Conservation (phyloP, 2,888 invertebrate species). For the Brenthis daphne region DNA sequence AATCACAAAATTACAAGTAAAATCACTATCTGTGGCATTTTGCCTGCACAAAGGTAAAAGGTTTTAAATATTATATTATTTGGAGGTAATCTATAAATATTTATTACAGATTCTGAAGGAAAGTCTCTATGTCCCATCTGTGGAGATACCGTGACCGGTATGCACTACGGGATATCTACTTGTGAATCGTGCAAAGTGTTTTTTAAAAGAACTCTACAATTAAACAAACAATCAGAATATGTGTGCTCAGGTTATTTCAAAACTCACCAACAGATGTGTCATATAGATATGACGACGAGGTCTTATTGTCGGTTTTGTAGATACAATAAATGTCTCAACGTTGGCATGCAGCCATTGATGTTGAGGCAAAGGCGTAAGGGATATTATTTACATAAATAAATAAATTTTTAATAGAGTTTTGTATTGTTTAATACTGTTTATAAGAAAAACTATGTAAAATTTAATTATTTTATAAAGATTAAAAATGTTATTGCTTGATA, state of each 20-base stretch:
- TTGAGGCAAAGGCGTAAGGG: slow-evolving; percentile 40
- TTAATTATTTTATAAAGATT: not conserved
- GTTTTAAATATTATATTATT: too few relatives aligned
- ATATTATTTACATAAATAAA: too few relatives aligned
- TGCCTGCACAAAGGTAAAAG: too few relatives aligned
- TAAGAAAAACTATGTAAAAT: not conserved
- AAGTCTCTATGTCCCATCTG: slow-evolving; percentile 53
- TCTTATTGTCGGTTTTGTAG: slow-evolving; percentile 55
- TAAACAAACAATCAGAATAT: slow-evolving; percentile 49
- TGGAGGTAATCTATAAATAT: too few relatives aligned
- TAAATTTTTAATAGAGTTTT: not conserved
- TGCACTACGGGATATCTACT: slow-evolving; percentile 56
- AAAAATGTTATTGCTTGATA: too few relatives aligned
- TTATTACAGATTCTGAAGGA: too few relatives aligned
- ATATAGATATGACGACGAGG: slow-evolving; percentile 48
- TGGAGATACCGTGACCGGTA: slow-evolving; percentile 51
- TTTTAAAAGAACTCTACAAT: slow-evolving; percentile 57
- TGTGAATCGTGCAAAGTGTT: slow-evolving; percentile 64
- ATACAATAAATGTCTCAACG: slow-evolving; percentile 50
- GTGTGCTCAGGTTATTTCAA: slow-evolving; percentile 42
- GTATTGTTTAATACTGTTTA: not conserved
- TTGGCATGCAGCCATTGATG: slow-evolving; percentile 52
- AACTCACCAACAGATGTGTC: slow-evolving; percentile 40
- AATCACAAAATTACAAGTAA: too few relatives aligned
- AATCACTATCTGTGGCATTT: too few relatives aligned